phyloP scores from a whole-genome alignment of 2,888 invertebrate species.

The Dasysyrphus albostriatus region DNA sequence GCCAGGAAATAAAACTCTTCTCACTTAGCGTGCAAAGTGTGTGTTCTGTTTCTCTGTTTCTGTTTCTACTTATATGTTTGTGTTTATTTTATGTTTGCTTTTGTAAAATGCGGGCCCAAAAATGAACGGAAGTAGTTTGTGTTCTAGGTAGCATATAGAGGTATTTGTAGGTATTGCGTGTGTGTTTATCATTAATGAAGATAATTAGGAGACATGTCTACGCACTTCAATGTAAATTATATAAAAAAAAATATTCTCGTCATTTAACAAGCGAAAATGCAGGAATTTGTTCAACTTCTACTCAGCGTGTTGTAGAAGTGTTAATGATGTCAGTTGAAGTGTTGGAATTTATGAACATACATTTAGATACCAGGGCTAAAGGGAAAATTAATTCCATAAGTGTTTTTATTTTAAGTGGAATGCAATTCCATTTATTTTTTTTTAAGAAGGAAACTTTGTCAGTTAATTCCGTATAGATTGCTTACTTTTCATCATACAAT shows the following conservation, averaged over 20 bases:
- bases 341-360: constrained; percentile 22
- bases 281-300: constrained; percentile 9
- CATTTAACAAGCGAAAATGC: constrained; percentile 22
- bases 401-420: neutral
- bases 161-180: neutral
- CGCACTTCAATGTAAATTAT: constrained; percentile 62
- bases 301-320: constrained; percentile 6
- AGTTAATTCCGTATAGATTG: too few species aligned
- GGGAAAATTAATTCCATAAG: neutral
- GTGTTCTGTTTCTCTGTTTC: constrained; percentile 19
- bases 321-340: constrained; percentile 17
- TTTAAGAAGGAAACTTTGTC: too few species aligned
- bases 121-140: constrained; percentile 11
- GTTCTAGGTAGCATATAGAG: neutral
- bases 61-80: constrained; percentile 2
- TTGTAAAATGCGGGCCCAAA: neutral
- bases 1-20: constrained; percentile 62
- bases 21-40: constrained; percentile 56
- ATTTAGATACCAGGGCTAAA: neutral
- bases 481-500: too few species aligned
- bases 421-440: too few species aligned
- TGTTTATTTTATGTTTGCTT: constrained; percentile 29
- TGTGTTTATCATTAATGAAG: constrained; percentile 61
- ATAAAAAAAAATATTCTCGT: constrained; percentile 45
- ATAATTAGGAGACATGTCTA: constrained; percentile 73